Evolutionary conservation across 2,888 invertebrate species (phyloP), one percentile per base, ranked within the genome.

Genomic region (Tineola bisselliella): DNA sequence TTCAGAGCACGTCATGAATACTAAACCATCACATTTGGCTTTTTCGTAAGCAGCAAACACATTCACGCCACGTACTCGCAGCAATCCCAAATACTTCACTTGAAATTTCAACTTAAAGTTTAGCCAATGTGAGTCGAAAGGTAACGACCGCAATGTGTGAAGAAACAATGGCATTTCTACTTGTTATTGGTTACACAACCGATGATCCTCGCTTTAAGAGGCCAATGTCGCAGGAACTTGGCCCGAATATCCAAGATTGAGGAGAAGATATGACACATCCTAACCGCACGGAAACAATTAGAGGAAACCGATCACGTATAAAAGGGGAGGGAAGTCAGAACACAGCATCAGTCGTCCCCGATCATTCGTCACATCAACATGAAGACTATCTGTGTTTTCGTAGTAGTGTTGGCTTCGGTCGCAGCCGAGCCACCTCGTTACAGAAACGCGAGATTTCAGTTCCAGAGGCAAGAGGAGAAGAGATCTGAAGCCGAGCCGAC

Each of bases 151-250:
- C 18, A 5, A 25, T 10, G 48, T 48, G 8, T 17, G 11, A n/a
- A 25, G 10, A 54, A 54, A 81, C 86, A 84, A 84, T 83, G 83
- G 75, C 79, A 75, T 70, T 75, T 76, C 81, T 84, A 84, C 84
- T 81, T 82, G 81, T 74, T 70, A 68, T 67, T 68, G 67, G 68
- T 86, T 82, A 80, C 79, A 71, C 81, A 81, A 87, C 69, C 72
- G 67, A 71, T 72, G 77, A 80, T 79, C 76, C 72, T 76, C 75
- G 73, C 72, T 70, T 67, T 74, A 79, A 67, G 79, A 72, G 82
- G 82, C 82, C 86, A 87, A 86, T 84, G 84, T 83, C 86, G 76
- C 68, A 44, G 48, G 17, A 73, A 75, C 79, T 72, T 75, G 72
- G 63, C 64, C 71, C 67, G 86, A 82, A 84, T 86, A 81, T 79